Conservation (phyloP, 2,888 invertebrate species). For the Allolobophora icterica region DNA sequence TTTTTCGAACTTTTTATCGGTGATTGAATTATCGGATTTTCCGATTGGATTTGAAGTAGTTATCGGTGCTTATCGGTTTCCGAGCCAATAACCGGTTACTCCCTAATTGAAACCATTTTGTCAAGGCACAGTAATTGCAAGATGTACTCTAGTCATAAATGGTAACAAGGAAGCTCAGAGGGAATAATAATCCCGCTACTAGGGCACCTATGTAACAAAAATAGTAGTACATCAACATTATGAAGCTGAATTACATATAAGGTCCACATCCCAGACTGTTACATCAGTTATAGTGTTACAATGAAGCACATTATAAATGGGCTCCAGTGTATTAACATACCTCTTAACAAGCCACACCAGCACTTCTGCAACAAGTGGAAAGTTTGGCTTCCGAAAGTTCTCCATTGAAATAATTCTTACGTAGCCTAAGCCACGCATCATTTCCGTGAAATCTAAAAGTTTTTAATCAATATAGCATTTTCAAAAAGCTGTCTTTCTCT, state of each 20-base stretch:
- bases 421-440: slow-evolving; percentile 88
- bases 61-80: too few species aligned
- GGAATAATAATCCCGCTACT: too few species aligned
- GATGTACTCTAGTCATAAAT: too few species aligned
- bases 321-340: background rate
- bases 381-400: slow-evolving; percentile 88
- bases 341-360: slow-evolving; percentile 84
- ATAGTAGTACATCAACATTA: too few species aligned
- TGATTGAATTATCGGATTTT: too few species aligned
- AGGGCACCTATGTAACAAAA: too few species aligned
- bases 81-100: too few species aligned
- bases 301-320: background rate
- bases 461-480: background rate
- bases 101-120: too few species aligned
- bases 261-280: background rate
- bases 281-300: background rate
- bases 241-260: background rate
- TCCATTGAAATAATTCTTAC: slow-evolving; percentile 89
- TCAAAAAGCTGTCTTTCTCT: background rate
- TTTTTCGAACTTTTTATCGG: too few species aligned
- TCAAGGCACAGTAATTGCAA: too few species aligned
- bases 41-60: too few species aligned
- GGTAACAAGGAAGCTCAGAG: too few species aligned
- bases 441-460: slow-evolving; percentile 86
- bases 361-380: slow-evolving; percentile 87